Conservation (phyloP, 2,113 vertebrate genomes). For the Rhabdomys dilectus region DNA sequence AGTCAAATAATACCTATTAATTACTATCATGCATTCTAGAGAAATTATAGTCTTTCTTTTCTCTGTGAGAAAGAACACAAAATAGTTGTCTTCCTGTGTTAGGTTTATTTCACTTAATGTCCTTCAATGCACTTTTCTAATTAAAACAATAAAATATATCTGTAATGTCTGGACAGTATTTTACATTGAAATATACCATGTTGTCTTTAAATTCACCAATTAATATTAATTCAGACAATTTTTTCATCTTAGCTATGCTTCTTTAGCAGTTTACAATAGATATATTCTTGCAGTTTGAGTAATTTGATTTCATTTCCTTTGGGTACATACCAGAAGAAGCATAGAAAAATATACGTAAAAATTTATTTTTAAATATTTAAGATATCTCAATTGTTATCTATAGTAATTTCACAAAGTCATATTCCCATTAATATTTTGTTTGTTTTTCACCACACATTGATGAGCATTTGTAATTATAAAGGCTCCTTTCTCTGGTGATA, state of each 20-base stretch:
- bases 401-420: no score
- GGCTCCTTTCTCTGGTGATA: not conserved
- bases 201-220: not conserved
- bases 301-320: not conserved
- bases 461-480: not conserved
- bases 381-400: not conserved
- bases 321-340: not conserved
- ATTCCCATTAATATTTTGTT: fast-evolving
- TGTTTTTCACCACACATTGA: not conserved
- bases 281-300: not conserved
- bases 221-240: fast-evolving
- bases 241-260: not conserved
- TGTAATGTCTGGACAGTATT: not conserved
- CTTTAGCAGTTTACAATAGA: not conserved
- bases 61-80: not conserved
- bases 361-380: not conserved
- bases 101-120: not conserved
- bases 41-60: not conserved
- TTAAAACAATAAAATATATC: not conserved
- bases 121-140: no score
- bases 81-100: not conserved
- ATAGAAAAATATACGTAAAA: no score
- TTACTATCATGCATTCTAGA: not conserved
- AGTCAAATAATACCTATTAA: not conserved
- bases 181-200: no score